Percentiles rank a stretch among this genome's conserved stretches.
Conservation (phyloP, 2,797 vertebrate species). For the Lates japonicus region DNA sequence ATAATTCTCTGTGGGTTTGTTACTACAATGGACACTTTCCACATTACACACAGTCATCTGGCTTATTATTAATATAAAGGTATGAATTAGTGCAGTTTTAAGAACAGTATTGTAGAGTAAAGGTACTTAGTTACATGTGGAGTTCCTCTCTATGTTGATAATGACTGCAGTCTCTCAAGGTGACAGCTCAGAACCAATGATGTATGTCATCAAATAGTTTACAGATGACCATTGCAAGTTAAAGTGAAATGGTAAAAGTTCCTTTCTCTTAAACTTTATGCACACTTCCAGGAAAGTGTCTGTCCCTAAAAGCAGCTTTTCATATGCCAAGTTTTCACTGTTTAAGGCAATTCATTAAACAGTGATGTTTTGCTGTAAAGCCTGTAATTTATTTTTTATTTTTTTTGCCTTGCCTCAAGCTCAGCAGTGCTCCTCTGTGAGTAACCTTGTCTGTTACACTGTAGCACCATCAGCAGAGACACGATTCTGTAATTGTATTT, state of each 20-base stretch:
- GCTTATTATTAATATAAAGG: not conserved
- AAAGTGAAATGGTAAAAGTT: constrained; percentile 1
- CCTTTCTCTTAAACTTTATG: constrained; percentile 24
- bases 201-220: not conserved
- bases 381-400: constrained; percentile 29
- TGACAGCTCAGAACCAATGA: not conserved
- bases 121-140: not conserved
- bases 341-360: constrained; percentile 65
- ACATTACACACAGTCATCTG: not conserved
- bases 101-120: not conserved
- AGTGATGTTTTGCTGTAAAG: constrained; percentile 54
- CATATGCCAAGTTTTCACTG: constrained; percentile 28
- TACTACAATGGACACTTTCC: not conserved
- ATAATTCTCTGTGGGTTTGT: not conserved
- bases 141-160: not conserved
- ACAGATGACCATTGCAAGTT: not conserved
- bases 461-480: constrained; percentile 59
- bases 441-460: constrained; percentile 51
- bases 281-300: constrained; percentile 34
- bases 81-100: not conserved
- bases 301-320: constrained; percentile 42
- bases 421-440: constrained; percentile 53
- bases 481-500: constrained; percentile 68
- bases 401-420: constrained; percentile 47
- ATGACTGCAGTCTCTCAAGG: constrained; percentile 4